These are phyloP conservation scores for Agrilus biguttatus DNA, from an alignment of 2,888 invertebrate genomes.

Conservation along the genomic window DNA sequence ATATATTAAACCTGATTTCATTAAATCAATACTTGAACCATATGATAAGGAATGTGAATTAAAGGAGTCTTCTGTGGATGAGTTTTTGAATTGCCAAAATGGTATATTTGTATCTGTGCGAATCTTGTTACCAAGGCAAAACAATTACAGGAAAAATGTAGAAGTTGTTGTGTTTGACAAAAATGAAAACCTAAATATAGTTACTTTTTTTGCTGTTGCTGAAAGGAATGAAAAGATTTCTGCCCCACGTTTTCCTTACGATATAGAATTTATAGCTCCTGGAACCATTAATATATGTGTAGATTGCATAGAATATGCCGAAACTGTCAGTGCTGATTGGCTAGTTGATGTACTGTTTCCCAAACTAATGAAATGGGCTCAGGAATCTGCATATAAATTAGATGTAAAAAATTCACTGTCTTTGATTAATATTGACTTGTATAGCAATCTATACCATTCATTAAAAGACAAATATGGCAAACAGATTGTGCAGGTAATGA, in stretches of 20 bases:
- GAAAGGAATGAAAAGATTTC: constrained; percentile 27
- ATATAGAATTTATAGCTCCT: constrained; percentile 19
- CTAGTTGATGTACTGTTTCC: constrained; percentile 39
- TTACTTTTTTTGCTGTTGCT: constrained; percentile 36
- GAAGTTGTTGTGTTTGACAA: constrained; percentile 31
- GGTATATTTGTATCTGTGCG: constrained; percentile 28
- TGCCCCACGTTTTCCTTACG: constrained; percentile 37
- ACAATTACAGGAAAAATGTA: constrained; percentile 16
- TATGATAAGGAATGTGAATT: constrained; percentile 19
- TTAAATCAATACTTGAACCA: constrained; percentile 19
- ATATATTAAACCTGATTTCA: constrained; percentile 17
- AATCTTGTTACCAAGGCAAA: constrained; percentile 30
- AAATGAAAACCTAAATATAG: constrained; percentile 16
- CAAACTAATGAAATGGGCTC: constrained; percentile 49
- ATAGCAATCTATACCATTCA: constrained; percentile 53
- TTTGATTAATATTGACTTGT: constrained; percentile 51
- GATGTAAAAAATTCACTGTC: constrained; percentile 41
- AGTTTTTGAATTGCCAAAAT: constrained; percentile 10
- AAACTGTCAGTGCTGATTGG: constrained; percentile 34
- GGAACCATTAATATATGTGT: constrained; percentile 28
- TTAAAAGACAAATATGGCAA: constrained; percentile 68
- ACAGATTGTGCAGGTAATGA: constrained; percentile 50
- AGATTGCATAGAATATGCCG: constrained; percentile 29
- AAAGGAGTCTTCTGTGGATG: constrained; percentile 12
- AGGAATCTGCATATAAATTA: constrained; percentile 27